Percentiles rank a stretch among this genome's conserved stretches.
These are phyloP conservation scores for Chionodraco myersi DNA, from an alignment of 2,113 vertebrate species.

Conservation along the genomic window DNA sequence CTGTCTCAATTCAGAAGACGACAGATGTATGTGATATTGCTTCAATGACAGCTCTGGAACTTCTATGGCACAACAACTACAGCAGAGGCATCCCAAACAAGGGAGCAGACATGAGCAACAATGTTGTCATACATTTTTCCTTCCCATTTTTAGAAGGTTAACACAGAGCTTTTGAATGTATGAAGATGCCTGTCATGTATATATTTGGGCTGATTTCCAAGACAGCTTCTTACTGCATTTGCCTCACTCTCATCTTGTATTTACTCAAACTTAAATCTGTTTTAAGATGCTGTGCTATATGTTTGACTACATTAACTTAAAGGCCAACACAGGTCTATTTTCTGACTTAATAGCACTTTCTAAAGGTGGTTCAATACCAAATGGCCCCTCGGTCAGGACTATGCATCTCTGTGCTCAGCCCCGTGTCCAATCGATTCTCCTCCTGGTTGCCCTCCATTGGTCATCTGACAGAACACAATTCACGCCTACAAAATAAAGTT, in stretches of 20 bases:
- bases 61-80: slow-evolving; percentile 25
- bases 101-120: neutral
- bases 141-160: neutral
- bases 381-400: slow-evolving; percentile 35
- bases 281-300: neutral
- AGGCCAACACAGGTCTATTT: slow-evolving; percentile 20
- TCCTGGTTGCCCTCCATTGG: slow-evolving; percentile 49
- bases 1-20: slow-evolving; percentile 53
- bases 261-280: neutral
- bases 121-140: slow-evolving; percentile 3
- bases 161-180: neutral
- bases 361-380: slow-evolving; percentile 55
- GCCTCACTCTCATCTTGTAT: neutral
- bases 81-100: slow-evolving; percentile 24
- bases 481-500: slow-evolving; percentile 57
- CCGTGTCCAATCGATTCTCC: slow-evolving; percentile 64
- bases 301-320: slow-evolving; percentile 8
- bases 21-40: slow-evolving; percentile 54
- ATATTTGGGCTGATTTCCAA: neutral
- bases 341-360: slow-evolving; percentile 9
- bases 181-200: neutral
- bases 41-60: slow-evolving; percentile 38
- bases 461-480: slow-evolving; percentile 53
- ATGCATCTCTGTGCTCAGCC: slow-evolving; percentile 43
- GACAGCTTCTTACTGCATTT: neutral